Percentiles rank a stretch among this genome's conserved stretches.
phyloP scores from a whole-genome alignment of 1,140 invertebrate genomes.

The Atopsyche davidsoni region DNA sequence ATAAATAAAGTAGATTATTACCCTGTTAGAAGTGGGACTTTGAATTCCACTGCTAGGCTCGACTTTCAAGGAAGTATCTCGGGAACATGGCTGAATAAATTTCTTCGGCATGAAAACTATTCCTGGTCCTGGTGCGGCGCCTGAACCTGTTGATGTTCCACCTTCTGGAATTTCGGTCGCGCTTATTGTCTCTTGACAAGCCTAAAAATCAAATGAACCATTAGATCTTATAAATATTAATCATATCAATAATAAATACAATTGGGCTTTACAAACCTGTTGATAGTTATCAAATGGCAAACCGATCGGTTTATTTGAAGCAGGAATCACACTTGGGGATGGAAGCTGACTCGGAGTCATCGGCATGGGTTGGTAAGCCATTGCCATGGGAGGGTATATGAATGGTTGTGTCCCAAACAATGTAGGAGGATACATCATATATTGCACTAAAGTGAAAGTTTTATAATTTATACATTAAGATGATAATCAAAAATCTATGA shows the following conservation, averaged over 20 bases:
- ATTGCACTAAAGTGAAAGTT: conserved; percentile 33
- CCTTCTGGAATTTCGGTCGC: not conserved
- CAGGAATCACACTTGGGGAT: not conserved
- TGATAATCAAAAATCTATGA: not conserved
- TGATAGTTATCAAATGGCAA: conserved; percentile 17
- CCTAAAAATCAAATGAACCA: conserved; percentile 2
- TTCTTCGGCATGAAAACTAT: not conserved
- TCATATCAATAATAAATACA: not conserved
- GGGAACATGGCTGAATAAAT: conserved; percentile 34
- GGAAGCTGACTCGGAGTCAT: conserved; percentile 11
- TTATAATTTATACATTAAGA: conserved; percentile 8
- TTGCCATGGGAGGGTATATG: conserved; percentile 40
- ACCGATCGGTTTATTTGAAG: conserved; percentile 11
- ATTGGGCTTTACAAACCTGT: conserved; percentile 13
- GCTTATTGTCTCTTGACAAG: not conserved
- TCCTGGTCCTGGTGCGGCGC: not conserved
- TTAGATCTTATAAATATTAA: too few species aligned
- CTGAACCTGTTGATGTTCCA: not conserved
- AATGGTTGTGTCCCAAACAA: conserved; percentile 39
- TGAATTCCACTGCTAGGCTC: conserved; percentile 45
- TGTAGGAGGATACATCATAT: conserved; percentile 44
- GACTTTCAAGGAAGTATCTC: conserved; percentile 56
- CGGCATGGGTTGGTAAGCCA: conserved; percentile 32
- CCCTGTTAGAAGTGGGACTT: conserved; percentile 42
- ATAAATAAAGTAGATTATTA: too few species aligned